These are phyloP conservation scores for Diabrotica balteata DNA, from an alignment of 2,888 invertebrate species.

Conservation along the genomic window DNA sequence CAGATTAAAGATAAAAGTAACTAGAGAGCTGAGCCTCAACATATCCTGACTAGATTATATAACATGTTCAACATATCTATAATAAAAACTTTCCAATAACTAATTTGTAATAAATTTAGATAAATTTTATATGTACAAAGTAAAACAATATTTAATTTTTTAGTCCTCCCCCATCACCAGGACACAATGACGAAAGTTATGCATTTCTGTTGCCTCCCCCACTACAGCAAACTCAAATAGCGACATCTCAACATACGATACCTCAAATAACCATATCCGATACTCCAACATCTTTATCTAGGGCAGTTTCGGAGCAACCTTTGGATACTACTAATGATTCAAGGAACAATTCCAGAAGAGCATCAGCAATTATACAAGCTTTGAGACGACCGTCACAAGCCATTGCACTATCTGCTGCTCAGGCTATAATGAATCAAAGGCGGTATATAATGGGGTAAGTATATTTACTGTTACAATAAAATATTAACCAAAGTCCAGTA, in stretches of 20 bases:
- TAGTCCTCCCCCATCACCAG: constrained; percentile 32
- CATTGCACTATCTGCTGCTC: constrained; percentile 66
- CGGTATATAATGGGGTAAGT: constrained; percentile 51
- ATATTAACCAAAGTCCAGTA: too few relatives aligned
- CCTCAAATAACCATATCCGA: constrained; percentile 22
- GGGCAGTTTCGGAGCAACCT: constrained; percentile 24
- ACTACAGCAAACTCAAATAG: background rate
- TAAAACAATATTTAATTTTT: constrained; percentile 8
- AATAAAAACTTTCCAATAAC: too few relatives aligned
- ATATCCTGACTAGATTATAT: too few relatives aligned
- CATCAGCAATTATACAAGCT: constrained; percentile 71
- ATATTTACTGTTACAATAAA: background rate
- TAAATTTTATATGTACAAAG: background rate
- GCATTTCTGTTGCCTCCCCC: constrained; percentile 12
- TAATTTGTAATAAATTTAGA: too few relatives aligned
- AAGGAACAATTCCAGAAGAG: constrained; percentile 61
- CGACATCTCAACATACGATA: background rate
- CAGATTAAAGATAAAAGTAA: too few relatives aligned
- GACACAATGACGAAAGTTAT: constrained; percentile 23
- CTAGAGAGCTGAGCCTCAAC: too few relatives aligned
- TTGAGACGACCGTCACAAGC: constrained; percentile 68
- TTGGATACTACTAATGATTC: constrained; percentile 17
- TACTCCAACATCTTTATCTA: constrained; percentile 17
- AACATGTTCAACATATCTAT: too few relatives aligned
- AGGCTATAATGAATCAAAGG: constrained; percentile 55